Evolutionary conservation across 1,140 invertebrate genomes (phyloP).

Genomic region (Mya arenaria): DNA sequence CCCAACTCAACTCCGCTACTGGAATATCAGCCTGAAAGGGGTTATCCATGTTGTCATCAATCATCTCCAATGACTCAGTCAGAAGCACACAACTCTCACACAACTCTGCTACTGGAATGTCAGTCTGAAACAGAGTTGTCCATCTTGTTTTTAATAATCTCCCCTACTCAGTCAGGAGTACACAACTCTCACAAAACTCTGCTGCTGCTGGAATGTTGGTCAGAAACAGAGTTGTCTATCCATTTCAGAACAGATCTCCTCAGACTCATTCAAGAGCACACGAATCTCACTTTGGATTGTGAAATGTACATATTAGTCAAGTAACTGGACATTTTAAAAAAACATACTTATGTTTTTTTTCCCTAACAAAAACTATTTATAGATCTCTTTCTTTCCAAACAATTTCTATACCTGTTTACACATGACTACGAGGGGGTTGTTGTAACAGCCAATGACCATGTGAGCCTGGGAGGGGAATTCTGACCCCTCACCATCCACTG

Average conservation of each 20-base stretch:
- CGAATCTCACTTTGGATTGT: too few species aligned
- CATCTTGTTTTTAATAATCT: slow-evolving; percentile 56
- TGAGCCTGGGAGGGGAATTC: slow-evolving; percentile 78
- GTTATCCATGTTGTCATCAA: slow-evolving; percentile 64
- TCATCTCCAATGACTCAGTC: slow-evolving; percentile 60
- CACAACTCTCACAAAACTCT: slow-evolving; percentile 72
- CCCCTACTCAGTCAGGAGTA: slow-evolving; percentile 67
- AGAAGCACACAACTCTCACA: slow-evolving; percentile 76
- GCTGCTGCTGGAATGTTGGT: slow-evolving; percentile 66
- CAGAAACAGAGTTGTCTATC: slow-evolving; percentile 69
- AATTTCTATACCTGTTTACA: slow-evolving; percentile 78
- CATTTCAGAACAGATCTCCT: slow-evolving; percentile 57
- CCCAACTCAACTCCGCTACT: too few species aligned
- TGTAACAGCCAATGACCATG: slow-evolving; percentile 80
- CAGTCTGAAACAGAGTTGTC: slow-evolving; percentile 71
- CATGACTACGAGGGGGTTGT: slow-evolving; percentile 82
- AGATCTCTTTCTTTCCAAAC: too few species aligned
- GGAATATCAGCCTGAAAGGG: slow-evolving; percentile 81
- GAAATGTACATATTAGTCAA: too few species aligned
- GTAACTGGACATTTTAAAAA: too few species aligned
- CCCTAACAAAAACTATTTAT: too few species aligned
- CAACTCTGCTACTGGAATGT: slow-evolving; percentile 64
- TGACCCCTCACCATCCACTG: slow-evolving; percentile 77
- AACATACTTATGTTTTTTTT: too few species aligned
- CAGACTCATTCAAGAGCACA: slow-evolving; percentile 67